Base-by-base conservation (phyloP, 2,888 invertebrate species). In the Hirtodrosophila duncani region DNA sequence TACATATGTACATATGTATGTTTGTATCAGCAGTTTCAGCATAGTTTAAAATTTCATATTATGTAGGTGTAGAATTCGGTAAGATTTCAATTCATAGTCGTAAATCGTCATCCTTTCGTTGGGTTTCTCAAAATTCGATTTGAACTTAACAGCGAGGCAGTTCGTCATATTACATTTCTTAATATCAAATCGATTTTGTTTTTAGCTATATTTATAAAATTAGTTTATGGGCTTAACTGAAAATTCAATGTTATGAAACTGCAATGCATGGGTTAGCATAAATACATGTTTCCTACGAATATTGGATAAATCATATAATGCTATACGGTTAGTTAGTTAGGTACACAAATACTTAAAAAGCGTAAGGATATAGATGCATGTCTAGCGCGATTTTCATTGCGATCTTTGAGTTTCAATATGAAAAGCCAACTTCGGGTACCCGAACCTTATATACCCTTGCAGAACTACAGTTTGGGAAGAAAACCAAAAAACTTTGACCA, bases 141-240 rank as follows among this genome's bases (percentile, higher is more conserved):
- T 26, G 30, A 51, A 37, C 42, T 61, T 42, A 53, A 34, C 14
- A 55, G 56, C 65, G 61, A 68, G 56, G 56, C 53, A 26, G 36
- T 27, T n/a, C 11, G 37, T 9, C 14, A 27, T 26, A 38, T 17
- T n/a, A 21, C n/a, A 39, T 10, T 18, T 10, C 7, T 41, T 8
- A 14, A n/a, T n/a, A n/a, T n/a, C n/a, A n/a, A n/a, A n/a, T n/a
- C n/a, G n/a, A n/a, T n/a, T n/a, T n/a, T n/a, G n/a, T n/a, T n/a
- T n/a, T n/a, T n/a, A n/a, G n/a, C n/a, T 20, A 30, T 21, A 33
- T 31, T 9, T 33, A 16, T 21, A 18, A 23, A 45, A 24, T 38
- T 43, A 24, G 33, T 43, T 36, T 39, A 18, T 38, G 58, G 34
- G 29, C 39, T 31, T 45, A 37, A 31, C 14, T n/a, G n/a, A n/a